Conservation (phyloP, 2,888 invertebrate genomes). For the Dioctria linearis region DNA sequence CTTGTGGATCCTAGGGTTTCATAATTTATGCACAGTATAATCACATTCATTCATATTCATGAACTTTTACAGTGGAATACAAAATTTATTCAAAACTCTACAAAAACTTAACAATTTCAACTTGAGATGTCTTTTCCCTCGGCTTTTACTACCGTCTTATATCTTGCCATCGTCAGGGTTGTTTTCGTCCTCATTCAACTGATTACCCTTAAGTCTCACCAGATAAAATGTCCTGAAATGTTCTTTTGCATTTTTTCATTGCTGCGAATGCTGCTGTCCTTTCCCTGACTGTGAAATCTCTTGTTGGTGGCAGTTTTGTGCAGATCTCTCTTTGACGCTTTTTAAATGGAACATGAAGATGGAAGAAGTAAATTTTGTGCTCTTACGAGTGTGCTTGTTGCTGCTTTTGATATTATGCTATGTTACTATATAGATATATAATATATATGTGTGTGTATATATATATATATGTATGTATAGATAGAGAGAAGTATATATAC, state of each 20-base stretch:
- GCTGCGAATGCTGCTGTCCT: background rate
- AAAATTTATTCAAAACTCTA: constrained; percentile 57
- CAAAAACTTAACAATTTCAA: constrained; percentile 56
- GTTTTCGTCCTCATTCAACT: constrained; percentile 50
- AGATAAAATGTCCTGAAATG: constrained; percentile 46
- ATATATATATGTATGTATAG: too few relatives aligned
- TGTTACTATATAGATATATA: too few relatives aligned
- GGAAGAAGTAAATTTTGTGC: background rate
- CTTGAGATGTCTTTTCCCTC: constrained; percentile 29
- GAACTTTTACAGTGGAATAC: constrained; percentile 55
- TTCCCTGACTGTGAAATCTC: constrained; percentile 9
- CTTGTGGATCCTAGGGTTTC: constrained; percentile 44
- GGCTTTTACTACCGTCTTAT: constrained; percentile 39
- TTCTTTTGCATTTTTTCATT: constrained; percentile 28
- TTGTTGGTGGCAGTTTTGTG: constrained; percentile 43
- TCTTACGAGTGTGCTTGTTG: constrained; percentile 4
- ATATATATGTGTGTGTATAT: too few relatives aligned
- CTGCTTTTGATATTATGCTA: background rate
- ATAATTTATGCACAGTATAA: constrained; percentile 57
- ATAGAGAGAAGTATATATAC: background rate
- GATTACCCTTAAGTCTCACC: constrained; percentile 52
- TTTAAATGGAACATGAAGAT: constrained; percentile 14
- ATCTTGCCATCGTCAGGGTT: constrained; percentile 45
- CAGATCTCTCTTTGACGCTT: constrained; percentile 39
- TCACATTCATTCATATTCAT: constrained; percentile 58